A percentile compares a stretch with the other conserved stretches of the same genome.
phyloP scores from a whole-genome alignment of 2,888 invertebrate species.

The Cosmopolites sordidus region DNA sequence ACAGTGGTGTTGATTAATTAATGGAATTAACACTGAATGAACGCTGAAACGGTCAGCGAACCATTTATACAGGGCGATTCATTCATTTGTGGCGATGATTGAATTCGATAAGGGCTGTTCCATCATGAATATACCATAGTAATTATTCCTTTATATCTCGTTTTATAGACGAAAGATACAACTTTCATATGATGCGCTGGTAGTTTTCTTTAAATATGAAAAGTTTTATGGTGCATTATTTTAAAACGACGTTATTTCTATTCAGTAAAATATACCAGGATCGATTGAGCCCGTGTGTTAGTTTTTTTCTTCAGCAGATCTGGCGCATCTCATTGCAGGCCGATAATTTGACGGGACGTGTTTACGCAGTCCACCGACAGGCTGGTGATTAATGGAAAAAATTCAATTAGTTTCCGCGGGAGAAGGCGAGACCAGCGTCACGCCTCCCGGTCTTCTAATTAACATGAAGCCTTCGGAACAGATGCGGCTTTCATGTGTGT shows the following conservation, averaged over 20 bases:
- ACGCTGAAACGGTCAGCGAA: background rate
- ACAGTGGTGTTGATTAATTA: background rate
- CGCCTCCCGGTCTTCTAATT: constrained; percentile 24
- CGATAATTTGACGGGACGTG: constrained; percentile 19
- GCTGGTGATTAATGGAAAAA: constrained; percentile 37
- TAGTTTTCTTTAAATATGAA: too few species aligned
- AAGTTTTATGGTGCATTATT: too few species aligned
- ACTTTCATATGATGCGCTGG: too few species aligned
- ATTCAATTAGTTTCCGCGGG: constrained; percentile 35
- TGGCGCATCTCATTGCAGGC: background rate
- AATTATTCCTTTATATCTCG: too few species aligned
- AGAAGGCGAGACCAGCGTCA: constrained; percentile 8
- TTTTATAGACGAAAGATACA: too few species aligned
- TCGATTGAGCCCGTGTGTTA: too few species aligned
- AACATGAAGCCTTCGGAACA: constrained; percentile 27
- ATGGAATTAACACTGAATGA: background rate
- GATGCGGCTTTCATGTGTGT: constrained; percentile 18
- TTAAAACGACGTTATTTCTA: too few species aligned
- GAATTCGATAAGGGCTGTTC: too few species aligned
- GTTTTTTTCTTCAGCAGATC: background rate
- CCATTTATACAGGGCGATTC: too few species aligned
- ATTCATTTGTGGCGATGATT: too few species aligned
- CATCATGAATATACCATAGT: too few species aligned
- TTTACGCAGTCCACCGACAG: constrained; percentile 32
- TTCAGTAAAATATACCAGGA: too few species aligned